Percentiles rank a stretch among this genome's conserved stretches.
phyloP scores from a whole-genome alignment of 2,888 invertebrate genomes.

The Cryptus viduatorius region DNA sequence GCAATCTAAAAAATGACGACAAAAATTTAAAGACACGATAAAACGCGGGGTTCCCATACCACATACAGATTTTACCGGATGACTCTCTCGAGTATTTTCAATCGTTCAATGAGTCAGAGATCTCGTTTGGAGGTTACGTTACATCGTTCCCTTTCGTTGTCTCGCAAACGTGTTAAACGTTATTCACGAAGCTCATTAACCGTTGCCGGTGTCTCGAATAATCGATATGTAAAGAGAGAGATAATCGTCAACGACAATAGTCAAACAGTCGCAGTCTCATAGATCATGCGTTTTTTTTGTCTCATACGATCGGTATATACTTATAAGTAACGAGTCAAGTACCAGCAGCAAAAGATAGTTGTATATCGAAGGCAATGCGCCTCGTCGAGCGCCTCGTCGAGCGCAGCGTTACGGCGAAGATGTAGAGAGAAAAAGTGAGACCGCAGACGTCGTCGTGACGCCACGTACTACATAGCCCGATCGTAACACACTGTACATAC shows the following conservation, averaged over 20 bases:
- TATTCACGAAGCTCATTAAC: neutral
- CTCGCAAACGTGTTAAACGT: too few relatives aligned
- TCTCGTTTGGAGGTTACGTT: too few relatives aligned
- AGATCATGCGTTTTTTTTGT: neutral
- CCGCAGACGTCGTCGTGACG: conserved; percentile 61
- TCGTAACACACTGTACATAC: conserved; percentile 47
- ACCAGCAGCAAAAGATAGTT: neutral
- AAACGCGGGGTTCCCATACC: too few relatives aligned
- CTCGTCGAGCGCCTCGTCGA: conserved; percentile 10
- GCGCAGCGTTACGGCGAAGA: conserved; percentile 1
- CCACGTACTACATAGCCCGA: conserved; percentile 61
- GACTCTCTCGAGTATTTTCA: too few relatives aligned
- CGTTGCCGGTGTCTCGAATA: neutral
- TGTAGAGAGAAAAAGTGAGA: conserved; percentile 44
- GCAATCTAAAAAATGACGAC: too few relatives aligned
- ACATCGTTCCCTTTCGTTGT: too few relatives aligned
- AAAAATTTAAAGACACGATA: too few relatives aligned
- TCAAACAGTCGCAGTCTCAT: neutral
- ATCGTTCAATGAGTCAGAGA: too few relatives aligned
- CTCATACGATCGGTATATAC: neutral
- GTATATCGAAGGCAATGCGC: conserved; percentile 22
- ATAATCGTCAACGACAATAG: neutral
- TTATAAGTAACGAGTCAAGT: too few relatives aligned
- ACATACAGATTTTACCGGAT: too few relatives aligned
- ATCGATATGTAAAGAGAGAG: too few relatives aligned